A percentile compares a stretch with the other conserved stretches of the same genome.
phyloP scores from a whole-genome alignment of 1,140 invertebrate genomes.

The Drosophila sp. region DNA sequence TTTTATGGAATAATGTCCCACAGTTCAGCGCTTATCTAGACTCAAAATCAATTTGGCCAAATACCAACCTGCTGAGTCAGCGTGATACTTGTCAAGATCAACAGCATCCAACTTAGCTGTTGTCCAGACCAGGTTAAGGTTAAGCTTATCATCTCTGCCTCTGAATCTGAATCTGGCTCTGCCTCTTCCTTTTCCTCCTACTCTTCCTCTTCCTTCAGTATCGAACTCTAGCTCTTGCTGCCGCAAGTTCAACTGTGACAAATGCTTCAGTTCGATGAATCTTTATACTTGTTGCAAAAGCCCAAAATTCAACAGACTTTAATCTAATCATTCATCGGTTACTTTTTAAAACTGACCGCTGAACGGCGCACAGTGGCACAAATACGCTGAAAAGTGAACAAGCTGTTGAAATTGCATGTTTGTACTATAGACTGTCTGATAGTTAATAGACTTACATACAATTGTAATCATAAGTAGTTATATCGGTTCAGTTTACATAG shows the following conservation, averaged over 20 bases:
- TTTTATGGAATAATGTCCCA: too few relatives aligned
- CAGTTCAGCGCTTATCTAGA: too few relatives aligned
- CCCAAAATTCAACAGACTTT: background rate
- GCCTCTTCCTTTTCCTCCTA: background rate
- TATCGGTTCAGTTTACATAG: too few relatives aligned
- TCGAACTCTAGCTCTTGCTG: background rate
- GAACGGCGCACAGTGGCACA: background rate
- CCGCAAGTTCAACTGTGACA: slow-evolving; percentile 9
- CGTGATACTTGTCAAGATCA: slow-evolving; percentile 18
- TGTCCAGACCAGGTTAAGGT: background rate
- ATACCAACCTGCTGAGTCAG: slow-evolving; percentile 41
- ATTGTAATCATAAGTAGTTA: too few relatives aligned
- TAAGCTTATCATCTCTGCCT: background rate
- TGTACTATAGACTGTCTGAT: too few relatives aligned
- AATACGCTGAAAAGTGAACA: background rate
- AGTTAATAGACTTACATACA: too few relatives aligned
- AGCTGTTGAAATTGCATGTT: too few relatives aligned
- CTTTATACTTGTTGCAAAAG: slow-evolving; percentile 16
- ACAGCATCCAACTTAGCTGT: background rate
- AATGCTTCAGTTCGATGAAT: slow-evolving; percentile 4
- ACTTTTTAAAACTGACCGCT: slow-evolving; percentile 10
- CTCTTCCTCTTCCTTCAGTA: background rate
- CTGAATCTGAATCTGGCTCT: too few relatives aligned
- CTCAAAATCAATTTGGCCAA: background rate
- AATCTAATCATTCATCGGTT: slow-evolving; percentile 7